phyloP scores from a whole-genome alignment of 2,888 invertebrate species.

The Chironomus riparius region DNA sequence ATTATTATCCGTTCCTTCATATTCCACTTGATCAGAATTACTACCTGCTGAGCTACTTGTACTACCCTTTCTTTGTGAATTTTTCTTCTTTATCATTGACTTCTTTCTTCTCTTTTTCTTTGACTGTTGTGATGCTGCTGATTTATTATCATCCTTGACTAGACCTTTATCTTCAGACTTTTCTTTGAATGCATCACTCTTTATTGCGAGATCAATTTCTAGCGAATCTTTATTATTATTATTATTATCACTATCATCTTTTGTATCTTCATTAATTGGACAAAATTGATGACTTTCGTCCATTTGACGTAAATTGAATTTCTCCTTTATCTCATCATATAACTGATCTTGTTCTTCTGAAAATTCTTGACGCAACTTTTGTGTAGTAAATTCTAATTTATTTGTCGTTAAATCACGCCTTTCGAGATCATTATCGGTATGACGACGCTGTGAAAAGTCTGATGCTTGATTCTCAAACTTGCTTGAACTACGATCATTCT shows the following conservation, averaged over 20 bases:
- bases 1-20: constrained; percentile 27
- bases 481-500: constrained; percentile 34
- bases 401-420: constrained; percentile 37
- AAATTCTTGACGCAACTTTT: constrained; percentile 42
- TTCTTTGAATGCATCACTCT: constrained; percentile 37
- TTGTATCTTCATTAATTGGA: constrained; percentile 38
- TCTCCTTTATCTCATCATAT: constrained; percentile 29
- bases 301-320: constrained; percentile 9
- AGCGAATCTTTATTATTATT: constrained; percentile 40
- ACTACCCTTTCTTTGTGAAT: constrained; percentile 60
- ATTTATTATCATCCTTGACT: constrained; percentile 42
- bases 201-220: constrained; percentile 47
- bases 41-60: constrained; percentile 41
- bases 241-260: constrained; percentile 38
- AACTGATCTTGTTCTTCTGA: constrained; percentile 41
- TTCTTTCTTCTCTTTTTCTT: constrained; percentile 74
- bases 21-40: constrained; percentile 29
- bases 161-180: constrained; percentile 40
- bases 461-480: constrained; percentile 59
- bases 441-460: constrained; percentile 48
- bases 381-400: constrained; percentile 41
- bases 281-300: constrained; percentile 21
- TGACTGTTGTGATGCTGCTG: constrained; percentile 28
- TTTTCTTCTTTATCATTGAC: constrained; percentile 70
- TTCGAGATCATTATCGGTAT: constrained; percentile 47